Evolutionary conservation across 2,888 invertebrate genomes (phyloP), one percentile per base, ranked within the genome.

Genomic region (Drosophila subquinaria): DNA sequence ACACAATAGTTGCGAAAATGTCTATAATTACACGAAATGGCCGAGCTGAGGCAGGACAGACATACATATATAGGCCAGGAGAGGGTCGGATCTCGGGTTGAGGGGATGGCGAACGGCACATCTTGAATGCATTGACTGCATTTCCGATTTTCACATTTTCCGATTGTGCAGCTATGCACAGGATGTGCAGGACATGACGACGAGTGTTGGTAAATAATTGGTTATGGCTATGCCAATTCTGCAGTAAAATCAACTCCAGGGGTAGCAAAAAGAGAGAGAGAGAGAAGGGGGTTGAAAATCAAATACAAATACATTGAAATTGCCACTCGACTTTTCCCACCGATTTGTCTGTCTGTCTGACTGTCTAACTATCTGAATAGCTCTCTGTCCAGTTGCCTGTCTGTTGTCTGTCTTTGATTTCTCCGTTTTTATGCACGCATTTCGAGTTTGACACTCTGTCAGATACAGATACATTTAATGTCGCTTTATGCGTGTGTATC

Each of bases 171-270:
- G 55, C 61, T 36, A 52, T 69, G 20, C 35, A 43, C 81, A 83
- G 81, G 81, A 75, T 81, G 77, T 76, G 69, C 87, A 64, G 63
- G 70, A 73, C 60, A 73, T 35, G 45, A 35, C 36, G 40, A 48
- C 64, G 82, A 82, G 82, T 82, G 82, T 83, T 79, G 88, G 88
- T 71, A 74, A 82, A 88, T 88, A 82, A 84, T 84, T 88, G 83
- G 88, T 83, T 85, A 83, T 73, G 88, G 88, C 48, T 73, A 67
- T 59, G 64, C 52, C 53, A 55, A 62, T 43, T 33, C 69, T 30
- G 45, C 48, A 62, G 56, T 50, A 20, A 23, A 38, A 35, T 15
- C 38, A 57, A 60, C 38, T 62, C 51, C 47, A 65, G 63, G 73
- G 71, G 51, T 66, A 45, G 70, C 38, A 23, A 6, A 23, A 4